These are phyloP conservation scores for Carabus problematicus DNA, from an alignment of 2,888 invertebrate species.

Conservation along the genomic window DNA sequence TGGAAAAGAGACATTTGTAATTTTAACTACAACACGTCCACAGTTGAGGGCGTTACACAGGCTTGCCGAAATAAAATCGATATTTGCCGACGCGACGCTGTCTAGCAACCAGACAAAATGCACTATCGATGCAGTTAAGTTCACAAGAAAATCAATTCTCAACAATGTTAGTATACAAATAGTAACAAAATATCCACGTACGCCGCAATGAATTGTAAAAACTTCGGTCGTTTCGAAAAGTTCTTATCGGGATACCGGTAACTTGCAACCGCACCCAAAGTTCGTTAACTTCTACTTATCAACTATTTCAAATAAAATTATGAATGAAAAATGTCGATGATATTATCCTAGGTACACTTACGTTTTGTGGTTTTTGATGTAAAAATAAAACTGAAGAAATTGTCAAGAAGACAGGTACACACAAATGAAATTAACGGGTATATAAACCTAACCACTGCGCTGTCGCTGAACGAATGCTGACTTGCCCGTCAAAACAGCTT, in stretches of 20 bases:
- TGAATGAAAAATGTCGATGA: neutral
- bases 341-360: constrained; percentile 25
- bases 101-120: neutral
- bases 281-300: constrained; percentile 9
- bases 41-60: constrained; percentile 29
- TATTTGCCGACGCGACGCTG: constrained; percentile 4
- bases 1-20: constrained; percentile 28
- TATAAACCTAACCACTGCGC: constrained; percentile 19
- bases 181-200: no score
- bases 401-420: constrained; percentile 40
- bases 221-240: neutral
- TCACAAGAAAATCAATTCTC: neutral
- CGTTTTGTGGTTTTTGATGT: constrained; percentile 23
- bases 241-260: neutral
- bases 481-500: constrained; percentile 30
- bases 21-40: constrained; percentile 19
- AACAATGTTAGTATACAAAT: neutral
- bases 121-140: neutral
- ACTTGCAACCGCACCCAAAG: constrained; percentile 33
- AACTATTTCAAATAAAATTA: constrained; percentile 8
- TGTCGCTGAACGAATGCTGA: constrained; percentile 31
- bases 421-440: constrained; percentile 28
- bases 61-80: constrained; percentile 1
- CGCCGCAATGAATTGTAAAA: neutral
- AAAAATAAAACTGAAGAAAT: constrained; percentile 34